Base-by-base conservation (phyloP, 1,140 invertebrate genomes). In the roundworm (Caenorhabditis elegans) region DNA sequence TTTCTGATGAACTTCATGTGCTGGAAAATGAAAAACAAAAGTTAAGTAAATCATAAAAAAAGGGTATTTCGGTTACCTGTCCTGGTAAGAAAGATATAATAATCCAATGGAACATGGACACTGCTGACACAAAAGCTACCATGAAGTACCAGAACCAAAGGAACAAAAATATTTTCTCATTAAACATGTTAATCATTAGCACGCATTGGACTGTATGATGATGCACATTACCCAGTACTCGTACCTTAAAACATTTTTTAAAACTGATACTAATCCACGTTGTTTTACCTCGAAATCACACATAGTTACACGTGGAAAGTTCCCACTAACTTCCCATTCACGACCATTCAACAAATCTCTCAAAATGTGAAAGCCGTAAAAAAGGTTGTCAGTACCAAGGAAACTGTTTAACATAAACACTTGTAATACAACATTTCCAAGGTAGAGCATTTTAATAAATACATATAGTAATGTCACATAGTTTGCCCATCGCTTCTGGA, bases 91-190 rank as follows among this genome's bases (percentile, higher is more conserved):
- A 90, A 17, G 86, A 89, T 24, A 88, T 88, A 34, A 90, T 78
- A 78, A 90, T 53, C 89, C 89, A 90, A 82, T 90, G 87, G 39
- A 84, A 79, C 85, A 89, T 86, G 31, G 89, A 90, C 76, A 91
- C 90, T 70, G 90, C 86, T 13, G 91, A 90, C 22, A 91, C 87
- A 19, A 90, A 84, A 65, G 91, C 90, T 13, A 92, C 90, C 86
- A 92, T 91, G 15, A 92, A 90, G 49, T 91, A 90, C 92, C 92
- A 92, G 86, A 92, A 92, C 82, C 92, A 92, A 39, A 92, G 85
- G 82, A 92, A 91, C 77, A 92, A 90, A 85, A 92, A 92, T 24
- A 92, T 92, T 86, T 92, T 92, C 85, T 92, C 92, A 84, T 92
- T 92, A 87, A 92, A 92, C 48, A 92, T 88, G 84, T 92, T 92